Evolutionary conservation across 2,797 vertebrate species (phyloP).

Genomic region (Spinibarbus caldwelli): DNA sequence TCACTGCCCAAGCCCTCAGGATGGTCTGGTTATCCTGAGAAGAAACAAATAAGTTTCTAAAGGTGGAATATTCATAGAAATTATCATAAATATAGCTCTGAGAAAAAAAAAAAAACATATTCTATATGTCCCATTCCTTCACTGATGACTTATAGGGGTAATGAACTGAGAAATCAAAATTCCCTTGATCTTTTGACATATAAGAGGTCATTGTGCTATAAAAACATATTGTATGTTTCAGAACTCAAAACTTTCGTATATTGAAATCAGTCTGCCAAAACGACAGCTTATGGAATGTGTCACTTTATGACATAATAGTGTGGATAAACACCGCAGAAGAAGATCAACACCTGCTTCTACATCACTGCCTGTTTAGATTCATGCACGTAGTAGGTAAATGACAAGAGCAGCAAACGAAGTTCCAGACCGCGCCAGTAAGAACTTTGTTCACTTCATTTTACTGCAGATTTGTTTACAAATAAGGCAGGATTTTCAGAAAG

Average conservation of each 20-base stretch:
- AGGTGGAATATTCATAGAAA: neutral
- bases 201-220: neutral
- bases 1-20: slow-evolving; percentile 93
- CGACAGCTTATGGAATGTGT: too few relatives aligned
- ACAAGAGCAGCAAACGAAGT: neutral
- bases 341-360: too few relatives aligned
- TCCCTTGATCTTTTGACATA: neutral
- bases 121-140: neutral
- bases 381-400: neutral
- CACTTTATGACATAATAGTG: too few relatives aligned
- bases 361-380: neutral
- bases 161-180: neutral
- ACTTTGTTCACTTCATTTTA: neutral
- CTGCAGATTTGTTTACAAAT: too few relatives aligned
- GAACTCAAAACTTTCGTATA: neutral
- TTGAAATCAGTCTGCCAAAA: too few relatives aligned
- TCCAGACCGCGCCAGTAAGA: neutral
- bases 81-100: neutral
- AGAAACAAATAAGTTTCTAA: neutral
- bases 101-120: too few relatives aligned
- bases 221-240: neutral
- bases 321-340: too few relatives aligned
- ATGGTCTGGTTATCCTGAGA: slow-evolving; percentile 94
- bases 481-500: too few relatives aligned
- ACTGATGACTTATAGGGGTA: neutral